A percentile compares a stretch with the other conserved stretches of the same genome.
phyloP scores from a whole-genome alignment of 2,797 vertebrate species.

The Tragelaphus eurycerus region DNA sequence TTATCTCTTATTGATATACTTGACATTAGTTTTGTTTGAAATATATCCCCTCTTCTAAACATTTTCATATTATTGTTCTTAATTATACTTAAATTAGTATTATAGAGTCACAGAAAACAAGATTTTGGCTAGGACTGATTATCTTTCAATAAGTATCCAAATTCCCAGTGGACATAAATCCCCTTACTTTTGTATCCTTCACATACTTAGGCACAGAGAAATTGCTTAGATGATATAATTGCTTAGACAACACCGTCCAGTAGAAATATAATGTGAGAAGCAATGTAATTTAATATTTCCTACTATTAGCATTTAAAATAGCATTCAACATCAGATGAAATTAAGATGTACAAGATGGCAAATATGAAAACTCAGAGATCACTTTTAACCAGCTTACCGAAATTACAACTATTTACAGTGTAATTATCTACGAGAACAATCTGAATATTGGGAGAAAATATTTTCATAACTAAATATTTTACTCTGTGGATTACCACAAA shows the following conservation, averaged over 20 bases:
- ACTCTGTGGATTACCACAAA: background rate
- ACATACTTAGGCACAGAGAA: background rate
- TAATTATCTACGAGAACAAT: background rate
- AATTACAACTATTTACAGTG: background rate
- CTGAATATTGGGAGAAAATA: background rate
- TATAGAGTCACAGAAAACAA: background rate
- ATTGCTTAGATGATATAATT: background rate
- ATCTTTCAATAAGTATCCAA: background rate
- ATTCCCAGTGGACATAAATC: background rate
- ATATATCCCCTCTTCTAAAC: background rate
- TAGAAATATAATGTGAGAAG: background rate
- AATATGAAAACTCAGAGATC: background rate
- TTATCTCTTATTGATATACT: background rate
- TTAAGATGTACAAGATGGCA: background rate
- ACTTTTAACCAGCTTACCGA: background rate
- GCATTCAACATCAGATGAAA: background rate
- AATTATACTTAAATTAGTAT: background rate
- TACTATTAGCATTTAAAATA: background rate
- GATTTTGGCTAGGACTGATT: background rate
- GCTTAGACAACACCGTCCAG: background rate
- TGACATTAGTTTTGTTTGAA: background rate
- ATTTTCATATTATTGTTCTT: background rate
- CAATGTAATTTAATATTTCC: background rate
- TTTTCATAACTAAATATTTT: background rate
- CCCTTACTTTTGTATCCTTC: background rate